These are phyloP conservation scores for Melanotaenia boesemani DNA, from an alignment of 2,797 vertebrate species.

Conservation along the genomic window DNA sequence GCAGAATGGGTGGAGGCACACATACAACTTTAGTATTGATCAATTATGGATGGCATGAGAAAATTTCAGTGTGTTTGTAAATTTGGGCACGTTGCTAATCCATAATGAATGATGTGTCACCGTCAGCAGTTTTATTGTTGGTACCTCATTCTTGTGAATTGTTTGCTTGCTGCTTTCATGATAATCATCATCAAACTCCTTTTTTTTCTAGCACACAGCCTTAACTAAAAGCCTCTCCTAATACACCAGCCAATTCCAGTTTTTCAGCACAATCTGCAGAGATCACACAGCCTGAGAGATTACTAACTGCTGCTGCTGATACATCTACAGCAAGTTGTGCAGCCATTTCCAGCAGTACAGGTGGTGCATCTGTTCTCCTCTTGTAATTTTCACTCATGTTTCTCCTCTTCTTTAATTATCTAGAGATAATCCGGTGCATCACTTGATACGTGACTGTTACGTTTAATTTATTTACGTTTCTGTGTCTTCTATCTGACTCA, in stretches of 20 bases:
- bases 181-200: slow-evolving; percentile 23
- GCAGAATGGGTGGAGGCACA: slow-evolving; percentile 42
- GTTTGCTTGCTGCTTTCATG: slow-evolving; percentile 18
- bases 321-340: slow-evolving; percentile 32
- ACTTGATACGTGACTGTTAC: slow-evolving; percentile 32
- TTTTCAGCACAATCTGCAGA: slow-evolving; percentile 31
- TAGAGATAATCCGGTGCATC: slow-evolving; percentile 3
- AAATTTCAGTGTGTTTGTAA: slow-evolving; percentile 59
- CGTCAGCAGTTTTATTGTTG: slow-evolving; percentile 49
- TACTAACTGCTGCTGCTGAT: slow-evolving; percentile 21
- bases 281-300: slow-evolving; percentile 20
- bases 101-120: slow-evolving; percentile 72
- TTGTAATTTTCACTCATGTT: slow-evolving; percentile 9
- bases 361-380: slow-evolving; percentile 36
- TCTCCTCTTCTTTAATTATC: slow-evolving; percentile 22
- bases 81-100: slow-evolving; percentile 64
- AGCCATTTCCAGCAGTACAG: slow-evolving; percentile 27
- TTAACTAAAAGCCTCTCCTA: slow-evolving; percentile 37
- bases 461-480: slow-evolving; percentile 37
- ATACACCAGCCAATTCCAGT: slow-evolving; percentile 36
- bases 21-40: slow-evolving; percentile 63
- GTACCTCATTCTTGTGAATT: slow-evolving; percentile 40
- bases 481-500: slow-evolving; percentile 59
- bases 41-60: slow-evolving; percentile 75
- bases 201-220: slow-evolving; percentile 1